These are phyloP conservation scores for Eutrigla gurnardus DNA, from an alignment of 2,797 vertebrate genomes.

Conservation along the genomic window DNA sequence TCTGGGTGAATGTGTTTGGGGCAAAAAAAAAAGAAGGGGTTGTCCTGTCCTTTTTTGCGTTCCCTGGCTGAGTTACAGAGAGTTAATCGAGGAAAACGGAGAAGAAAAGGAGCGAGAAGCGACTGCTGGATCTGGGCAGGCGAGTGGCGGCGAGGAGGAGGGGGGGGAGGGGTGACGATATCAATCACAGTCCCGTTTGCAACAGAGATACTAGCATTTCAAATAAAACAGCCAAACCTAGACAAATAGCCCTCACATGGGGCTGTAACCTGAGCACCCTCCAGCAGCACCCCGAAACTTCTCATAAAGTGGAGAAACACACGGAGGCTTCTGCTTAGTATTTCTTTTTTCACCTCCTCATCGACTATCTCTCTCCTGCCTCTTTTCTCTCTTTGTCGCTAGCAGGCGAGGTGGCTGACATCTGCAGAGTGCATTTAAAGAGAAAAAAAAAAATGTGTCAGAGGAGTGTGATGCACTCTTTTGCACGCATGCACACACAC, in stretches of 20 bases:
- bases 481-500: constrained; percentile 62
- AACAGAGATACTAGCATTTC: constrained; percentile 88
- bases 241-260: constrained; percentile 86
- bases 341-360: constrained; percentile 29
- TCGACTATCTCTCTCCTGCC: constrained; percentile 67
- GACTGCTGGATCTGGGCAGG: constrained; percentile 51
- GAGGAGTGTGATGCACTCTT: constrained; percentile 89
- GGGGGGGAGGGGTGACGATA: constrained; percentile 52
- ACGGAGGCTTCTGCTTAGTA: constrained; percentile 54
- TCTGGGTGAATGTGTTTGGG: constrained; percentile 10
- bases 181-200: constrained; percentile 87
- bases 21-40: constrained; percentile 8
- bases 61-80: constrained; percentile 65
- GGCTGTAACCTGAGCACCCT: constrained; percentile 78
- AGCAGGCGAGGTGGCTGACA: constrained; percentile 94
- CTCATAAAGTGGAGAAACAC: constrained; percentile 68
- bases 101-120: constrained; percentile 63
- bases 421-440: constrained; percentile 99
- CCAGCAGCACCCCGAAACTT: constrained; percentile 66
- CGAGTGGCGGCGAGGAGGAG: constrained; percentile 24
- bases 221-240: constrained; percentile 86
- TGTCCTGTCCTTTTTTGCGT: constrained; percentile 17
- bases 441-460: constrained; percentile 97
- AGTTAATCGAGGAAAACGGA: constrained; percentile 66
- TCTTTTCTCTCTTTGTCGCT: constrained; percentile 80